These are phyloP conservation scores for Apoderus coryli DNA, from an alignment of 2,888 invertebrate genomes.

Conservation along the genomic window DNA sequence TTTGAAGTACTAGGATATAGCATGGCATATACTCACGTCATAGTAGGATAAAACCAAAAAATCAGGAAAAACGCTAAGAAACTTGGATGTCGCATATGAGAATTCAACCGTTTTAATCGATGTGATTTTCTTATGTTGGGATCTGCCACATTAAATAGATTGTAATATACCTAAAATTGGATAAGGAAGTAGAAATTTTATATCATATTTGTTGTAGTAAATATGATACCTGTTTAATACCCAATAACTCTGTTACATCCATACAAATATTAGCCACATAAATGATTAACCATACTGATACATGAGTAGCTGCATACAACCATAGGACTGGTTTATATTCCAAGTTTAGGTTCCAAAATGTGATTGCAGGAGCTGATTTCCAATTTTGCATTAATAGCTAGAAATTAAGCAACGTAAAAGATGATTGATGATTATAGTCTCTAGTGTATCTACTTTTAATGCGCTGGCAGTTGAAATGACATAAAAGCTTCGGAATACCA, in stretches of 20 bases:
- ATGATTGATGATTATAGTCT: no score
- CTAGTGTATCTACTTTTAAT: no score
- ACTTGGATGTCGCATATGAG: constrained; percentile 48
- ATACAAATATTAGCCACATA: constrained; percentile 46
- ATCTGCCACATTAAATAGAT: constrained; percentile 35
- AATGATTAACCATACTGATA: constrained; percentile 40
- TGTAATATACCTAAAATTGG: constrained; percentile 37
- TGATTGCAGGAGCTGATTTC: no score
- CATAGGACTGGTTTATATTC: constrained; percentile 34
- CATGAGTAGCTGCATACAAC: constrained; percentile 35
- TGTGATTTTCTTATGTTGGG: constrained; percentile 39
- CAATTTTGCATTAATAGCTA: no score
- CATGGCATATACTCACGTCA: constrained; percentile 33
- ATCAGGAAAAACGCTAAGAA: constrained; percentile 41
- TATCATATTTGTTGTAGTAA: no score
- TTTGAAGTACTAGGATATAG: no score
- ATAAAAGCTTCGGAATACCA: no score
- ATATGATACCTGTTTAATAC: constrained; percentile 39
- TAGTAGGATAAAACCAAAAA: constrained; percentile 43
- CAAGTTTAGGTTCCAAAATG: constrained; percentile 44
- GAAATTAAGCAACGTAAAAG: no score
- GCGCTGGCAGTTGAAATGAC: no score
- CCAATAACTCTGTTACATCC: constrained; percentile 44
- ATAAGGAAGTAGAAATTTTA: no score
- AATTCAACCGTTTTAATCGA: constrained; percentile 37